Evolutionary conservation across 1,140 invertebrate genomes (phyloP), one percentile per base, ranked within the genome.

Genomic region (Drusus annulatus): DNA sequence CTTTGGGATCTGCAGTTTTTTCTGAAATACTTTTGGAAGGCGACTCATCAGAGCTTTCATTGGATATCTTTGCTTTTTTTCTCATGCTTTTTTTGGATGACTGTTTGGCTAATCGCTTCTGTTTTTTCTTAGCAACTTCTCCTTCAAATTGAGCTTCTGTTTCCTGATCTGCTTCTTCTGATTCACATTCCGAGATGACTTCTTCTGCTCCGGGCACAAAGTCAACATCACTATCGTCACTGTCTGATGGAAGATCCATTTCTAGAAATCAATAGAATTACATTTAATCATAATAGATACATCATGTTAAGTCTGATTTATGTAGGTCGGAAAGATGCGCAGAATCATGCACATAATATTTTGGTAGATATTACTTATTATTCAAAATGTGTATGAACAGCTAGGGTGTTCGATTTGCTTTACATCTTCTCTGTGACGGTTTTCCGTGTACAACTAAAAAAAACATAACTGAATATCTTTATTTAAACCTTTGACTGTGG

Each of bases 151-250:
- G 88, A 82, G 83, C 74, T 23, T 90, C 88, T 60, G 86, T 88
- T 81, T 89, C 88, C 63, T 89, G 87, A 82, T 89, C 85, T 7
- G 87, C 89, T 16, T 80, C 73, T 45, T 68, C 58, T 23, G 54
- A 58, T 16, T 88, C 89, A 50, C 87, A 89, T 80, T 89, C 89
- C 3, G 76, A 79, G 7, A 45, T 28, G 3, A 52, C 63, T 81
- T 87, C 88, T 31, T 87, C 87, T 81, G 86, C 85, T 21, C 85
- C 86, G n/a, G 89, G 89, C 74, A 89, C 86, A 84, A 87, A 90
- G 77, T 90, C 89, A 25, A 89, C 88, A 85, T 90, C 89, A 83
- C 88, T 90, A 60, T 90, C 83, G 23, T 84, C 89, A 82, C 89
- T 90, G 15, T 85, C 89, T 62, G 89, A 90, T 58, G 84, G 78